Evolutionary conservation across 1,140 invertebrate species (phyloP).

Genomic region (Ips typographus): DNA sequence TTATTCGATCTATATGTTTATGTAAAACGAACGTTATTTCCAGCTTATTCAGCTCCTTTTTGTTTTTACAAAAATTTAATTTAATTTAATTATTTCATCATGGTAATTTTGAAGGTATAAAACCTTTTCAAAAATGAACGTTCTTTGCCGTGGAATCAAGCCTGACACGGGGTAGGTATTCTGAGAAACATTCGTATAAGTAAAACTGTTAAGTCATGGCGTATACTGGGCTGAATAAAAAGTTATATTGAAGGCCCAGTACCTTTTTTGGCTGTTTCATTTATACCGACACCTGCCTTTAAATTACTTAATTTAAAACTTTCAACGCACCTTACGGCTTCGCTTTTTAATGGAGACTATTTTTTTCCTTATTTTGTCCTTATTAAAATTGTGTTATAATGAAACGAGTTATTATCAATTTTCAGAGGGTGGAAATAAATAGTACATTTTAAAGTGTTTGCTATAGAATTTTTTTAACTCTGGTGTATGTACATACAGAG

Average conservation of each 20-base stretch:
- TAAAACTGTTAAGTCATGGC: slow-evolving; percentile 32
- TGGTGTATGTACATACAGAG: slow-evolving; percentile 24
- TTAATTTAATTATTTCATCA: too few species aligned
- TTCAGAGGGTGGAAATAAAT: too few species aligned
- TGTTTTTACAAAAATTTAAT: too few species aligned
- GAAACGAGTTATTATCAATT: too few species aligned
- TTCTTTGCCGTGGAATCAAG: slow-evolving; percentile 19
- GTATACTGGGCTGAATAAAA: slow-evolving; percentile 35
- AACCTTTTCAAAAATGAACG: background rate
- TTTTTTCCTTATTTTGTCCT: background rate
- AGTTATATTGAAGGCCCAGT: slow-evolving; percentile 35
- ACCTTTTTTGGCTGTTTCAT: slow-evolving; percentile 34
- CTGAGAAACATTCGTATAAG: slow-evolving; percentile 31
- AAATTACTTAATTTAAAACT: slow-evolving; percentile 37
- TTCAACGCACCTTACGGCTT: slow-evolving; percentile 25
- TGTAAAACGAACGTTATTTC: too few species aligned
- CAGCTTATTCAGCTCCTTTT: too few species aligned
- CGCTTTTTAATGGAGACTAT: slow-evolving; percentile 28
- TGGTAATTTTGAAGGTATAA: too few species aligned
- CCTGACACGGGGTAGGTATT: slow-evolving; percentile 29
- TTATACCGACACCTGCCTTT: slow-evolving; percentile 36
- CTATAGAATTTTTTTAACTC: slow-evolving; percentile 33
- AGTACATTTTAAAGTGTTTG: slow-evolving; percentile 29
- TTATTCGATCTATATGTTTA: too few species aligned
- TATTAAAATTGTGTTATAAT: too few species aligned